Conservation (phyloP, 2,888 invertebrate species). For the Athalia circularis region DNA sequence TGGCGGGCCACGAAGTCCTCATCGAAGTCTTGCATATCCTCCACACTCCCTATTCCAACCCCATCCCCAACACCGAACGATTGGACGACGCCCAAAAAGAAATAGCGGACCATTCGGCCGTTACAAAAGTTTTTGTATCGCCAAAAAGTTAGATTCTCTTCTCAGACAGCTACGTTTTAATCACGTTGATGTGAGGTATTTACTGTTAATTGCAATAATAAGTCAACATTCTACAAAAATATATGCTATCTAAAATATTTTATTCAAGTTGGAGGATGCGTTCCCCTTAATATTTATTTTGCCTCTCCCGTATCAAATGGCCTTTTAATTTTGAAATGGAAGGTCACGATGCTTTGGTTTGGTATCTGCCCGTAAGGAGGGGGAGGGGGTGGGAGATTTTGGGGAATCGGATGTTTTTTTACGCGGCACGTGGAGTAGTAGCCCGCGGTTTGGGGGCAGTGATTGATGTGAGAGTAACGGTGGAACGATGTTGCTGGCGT, state of each 20-base stretch:
- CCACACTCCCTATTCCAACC: constrained; percentile 2
- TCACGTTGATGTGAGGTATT: no score
- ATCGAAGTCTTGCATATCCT: constrained; percentile 48
- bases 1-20: constrained; percentile 38
- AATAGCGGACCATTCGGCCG: constrained; percentile 48
- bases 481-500: constrained; percentile 36
- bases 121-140: constrained; percentile 36
- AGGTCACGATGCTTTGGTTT: constrained; percentile 13
- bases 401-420: constrained; percentile 21
- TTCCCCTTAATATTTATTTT: neutral
- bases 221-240: no score
- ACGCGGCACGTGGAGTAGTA: neutral
- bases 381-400: neutral
- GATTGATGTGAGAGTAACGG: constrained; percentile 40
- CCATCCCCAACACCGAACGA: constrained; percentile 5
- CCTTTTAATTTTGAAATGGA: constrained; percentile 26
- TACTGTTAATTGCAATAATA: no score
- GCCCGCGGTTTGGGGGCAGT: constrained; percentile 9
- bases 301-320: neutral
- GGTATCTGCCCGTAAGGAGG: neutral
- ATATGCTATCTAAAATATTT: neutral
- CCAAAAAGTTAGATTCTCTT: neutral
- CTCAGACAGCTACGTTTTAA: no score
- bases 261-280: neutral
- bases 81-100: constrained; percentile 53